phyloP scores from a whole-genome alignment of 2,888 invertebrate genomes.

The Protodeltote pygarga region DNA sequence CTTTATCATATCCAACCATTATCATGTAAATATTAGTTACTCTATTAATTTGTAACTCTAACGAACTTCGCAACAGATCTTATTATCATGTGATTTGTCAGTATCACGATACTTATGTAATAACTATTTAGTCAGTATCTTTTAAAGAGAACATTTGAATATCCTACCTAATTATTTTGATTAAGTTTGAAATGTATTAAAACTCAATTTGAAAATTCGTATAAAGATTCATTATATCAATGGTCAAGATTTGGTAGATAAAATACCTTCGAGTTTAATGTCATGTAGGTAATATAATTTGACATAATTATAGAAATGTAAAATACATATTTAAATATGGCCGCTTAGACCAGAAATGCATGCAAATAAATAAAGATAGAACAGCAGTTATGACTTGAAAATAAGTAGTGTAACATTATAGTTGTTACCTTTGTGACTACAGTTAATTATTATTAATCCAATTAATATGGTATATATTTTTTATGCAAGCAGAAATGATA shows the following conservation, averaged over 20 bases:
- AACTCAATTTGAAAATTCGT: conserved; percentile 27
- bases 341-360: conserved; percentile 20
- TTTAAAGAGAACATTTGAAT: conserved; percentile 72
- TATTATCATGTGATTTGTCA: conserved; percentile 70
- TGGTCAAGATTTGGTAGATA: conserved; percentile 28
- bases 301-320: conserved; percentile 10
- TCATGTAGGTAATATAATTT: conserved; percentile 16
- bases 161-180: conserved; percentile 68
- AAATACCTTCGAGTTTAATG: conserved; percentile 7
- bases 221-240: conserved; percentile 36
- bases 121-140: conserved; percentile 73
- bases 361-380: conserved; percentile 23
- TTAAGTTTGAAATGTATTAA: conserved; percentile 44
- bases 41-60: conserved; percentile 50
- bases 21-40: conserved; percentile 57
- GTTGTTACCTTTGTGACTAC: conserved; percentile 39
- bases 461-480: conserved; percentile 45
- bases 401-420: conserved; percentile 36
- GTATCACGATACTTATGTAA: conserved; percentile 75
- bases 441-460: conserved; percentile 40
- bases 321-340: conserved; percentile 6
- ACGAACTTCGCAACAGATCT: conserved; percentile 75
- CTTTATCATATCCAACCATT: conserved; percentile 50
- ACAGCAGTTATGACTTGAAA: conserved; percentile 33
- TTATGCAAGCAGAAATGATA: conserved; percentile 65